Conservation (phyloP, 2,888 invertebrate genomes). For the Oxyteleia sp. region DNA sequence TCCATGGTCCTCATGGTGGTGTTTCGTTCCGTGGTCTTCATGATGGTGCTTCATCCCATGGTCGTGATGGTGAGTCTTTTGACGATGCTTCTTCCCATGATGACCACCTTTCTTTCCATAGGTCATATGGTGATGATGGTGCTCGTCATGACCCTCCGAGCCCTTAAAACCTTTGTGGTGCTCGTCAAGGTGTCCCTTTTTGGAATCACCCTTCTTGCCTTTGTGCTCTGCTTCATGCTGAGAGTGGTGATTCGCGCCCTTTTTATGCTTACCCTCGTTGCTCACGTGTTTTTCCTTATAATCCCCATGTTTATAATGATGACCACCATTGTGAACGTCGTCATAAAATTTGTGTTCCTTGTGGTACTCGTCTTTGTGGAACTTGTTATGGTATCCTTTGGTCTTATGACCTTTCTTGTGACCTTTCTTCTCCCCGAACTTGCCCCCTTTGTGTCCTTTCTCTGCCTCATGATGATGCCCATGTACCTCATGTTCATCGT, state of each 20-base stretch:
- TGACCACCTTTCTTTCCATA: conserved; percentile 60
- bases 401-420: conserved; percentile 91
- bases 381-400: conserved; percentile 94
- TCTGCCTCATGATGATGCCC: conserved; percentile 93
- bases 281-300: conserved; percentile 93
- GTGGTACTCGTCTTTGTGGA: conserved; percentile 95
- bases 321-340: conserved; percentile 94
- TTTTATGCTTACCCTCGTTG: conserved; percentile 94
- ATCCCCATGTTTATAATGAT: conserved; percentile 94
- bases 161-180: conserved; percentile 94
- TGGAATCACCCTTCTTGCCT: conserved; percentile 93
- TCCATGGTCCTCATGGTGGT: no score
- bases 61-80: no score
- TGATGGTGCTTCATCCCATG: no score
- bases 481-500: conserved; percentile 92
- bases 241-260: conserved; percentile 93
- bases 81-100: conserved; percentile 56
- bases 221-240: conserved; percentile 94
- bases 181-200: conserved; percentile 95
- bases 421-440: conserved; percentile 95
- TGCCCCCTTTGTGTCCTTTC: conserved; percentile 93
- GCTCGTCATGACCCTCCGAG: conserved; percentile 90
- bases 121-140: conserved; percentile 58
- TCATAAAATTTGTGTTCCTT: conserved; percentile 96
- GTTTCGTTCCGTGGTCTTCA: no score